phyloP scores from a whole-genome alignment of 2,113 vertebrate species.

The Laticauda laticaudata region DNA sequence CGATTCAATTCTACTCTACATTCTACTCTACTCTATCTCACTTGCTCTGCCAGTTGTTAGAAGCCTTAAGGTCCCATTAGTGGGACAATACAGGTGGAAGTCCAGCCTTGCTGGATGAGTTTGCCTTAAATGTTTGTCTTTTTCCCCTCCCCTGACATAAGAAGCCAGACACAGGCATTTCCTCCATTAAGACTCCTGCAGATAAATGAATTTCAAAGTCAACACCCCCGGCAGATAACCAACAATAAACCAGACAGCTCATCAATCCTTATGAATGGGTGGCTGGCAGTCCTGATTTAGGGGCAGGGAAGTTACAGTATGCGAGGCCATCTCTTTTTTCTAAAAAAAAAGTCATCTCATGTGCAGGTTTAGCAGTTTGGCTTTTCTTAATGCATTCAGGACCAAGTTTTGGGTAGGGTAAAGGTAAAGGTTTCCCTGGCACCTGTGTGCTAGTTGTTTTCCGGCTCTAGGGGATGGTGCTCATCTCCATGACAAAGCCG shows the following conservation, averaged over 20 bases:
- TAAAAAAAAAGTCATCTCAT: not conserved
- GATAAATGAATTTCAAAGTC: conserved; percentile 6
- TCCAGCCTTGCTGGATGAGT: not conserved
- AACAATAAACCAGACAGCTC: not conserved
- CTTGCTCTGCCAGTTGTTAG: not conserved
- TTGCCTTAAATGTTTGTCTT: conserved; percentile 1
- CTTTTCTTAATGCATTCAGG: not conserved
- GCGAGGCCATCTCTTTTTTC: not conserved
- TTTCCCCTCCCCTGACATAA: not conserved
- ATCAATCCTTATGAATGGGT: not conserved
- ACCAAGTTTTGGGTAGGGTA: not conserved
- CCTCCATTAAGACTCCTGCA: not conserved
- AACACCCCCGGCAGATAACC: not conserved
- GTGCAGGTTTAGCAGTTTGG: not conserved
- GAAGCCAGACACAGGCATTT: not conserved
- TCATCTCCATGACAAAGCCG: too few species aligned
- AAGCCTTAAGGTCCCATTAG: not conserved
- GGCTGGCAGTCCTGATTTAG: not conserved
- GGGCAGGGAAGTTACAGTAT: not conserved
- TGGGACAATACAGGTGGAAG: not conserved
- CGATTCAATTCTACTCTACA: too few species aligned
- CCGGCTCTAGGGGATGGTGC: too few species aligned
- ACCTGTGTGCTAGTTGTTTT: too few species aligned
- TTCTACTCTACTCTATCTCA: too few species aligned
- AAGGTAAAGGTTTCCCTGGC: too few species aligned